Evolutionary conservation across 37 sponge, comb jelly and placozoan species (phyloP).

Genomic region (Halichondria panicea): DNA sequence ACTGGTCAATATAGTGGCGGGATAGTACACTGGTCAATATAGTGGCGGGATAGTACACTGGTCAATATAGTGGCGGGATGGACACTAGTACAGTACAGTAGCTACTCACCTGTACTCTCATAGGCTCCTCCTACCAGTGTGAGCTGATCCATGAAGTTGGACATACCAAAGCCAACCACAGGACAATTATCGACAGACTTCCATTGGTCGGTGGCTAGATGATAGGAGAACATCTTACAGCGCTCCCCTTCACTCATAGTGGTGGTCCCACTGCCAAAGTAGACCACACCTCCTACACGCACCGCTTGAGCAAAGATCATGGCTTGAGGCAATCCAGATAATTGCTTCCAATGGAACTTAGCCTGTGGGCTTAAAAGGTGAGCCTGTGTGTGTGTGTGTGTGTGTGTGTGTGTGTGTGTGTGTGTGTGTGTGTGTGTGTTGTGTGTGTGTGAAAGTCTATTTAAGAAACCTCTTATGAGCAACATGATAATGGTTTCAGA

Average conservation of each 20-base stretch:
- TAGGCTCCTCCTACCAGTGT: constrained; percentile 55
- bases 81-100: no score
- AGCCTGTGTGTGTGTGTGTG: constrained; percentile 11
- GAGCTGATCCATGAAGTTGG: constrained; percentile 16
- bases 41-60: no score
- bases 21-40: no score
- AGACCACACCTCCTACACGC: constrained; percentile 20
- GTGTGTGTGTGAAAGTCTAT: no score
- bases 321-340: constrained; percentile 31
- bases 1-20: no score
- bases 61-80: no score
- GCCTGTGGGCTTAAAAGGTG: constrained; percentile 45
- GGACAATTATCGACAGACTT: constrained; percentile 28
- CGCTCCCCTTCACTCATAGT: constrained; percentile 33
- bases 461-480: no score
- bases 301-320: constrained; percentile 62
- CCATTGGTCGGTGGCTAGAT: constrained; percentile 20
- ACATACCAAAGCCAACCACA: constrained; percentile 51
- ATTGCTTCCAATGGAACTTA: constrained; percentile 35
- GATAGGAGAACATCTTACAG: constrained; percentile 43
- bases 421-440: no score
- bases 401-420: no score
- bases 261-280: constrained; percentile 57
- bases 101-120: neutral
- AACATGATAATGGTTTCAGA: no score